Evolutionary conservation across 2,113 vertebrate species (phyloP), one percentile per base, ranked within the genome.

Genomic region (Calyptomena viridis): DNA sequence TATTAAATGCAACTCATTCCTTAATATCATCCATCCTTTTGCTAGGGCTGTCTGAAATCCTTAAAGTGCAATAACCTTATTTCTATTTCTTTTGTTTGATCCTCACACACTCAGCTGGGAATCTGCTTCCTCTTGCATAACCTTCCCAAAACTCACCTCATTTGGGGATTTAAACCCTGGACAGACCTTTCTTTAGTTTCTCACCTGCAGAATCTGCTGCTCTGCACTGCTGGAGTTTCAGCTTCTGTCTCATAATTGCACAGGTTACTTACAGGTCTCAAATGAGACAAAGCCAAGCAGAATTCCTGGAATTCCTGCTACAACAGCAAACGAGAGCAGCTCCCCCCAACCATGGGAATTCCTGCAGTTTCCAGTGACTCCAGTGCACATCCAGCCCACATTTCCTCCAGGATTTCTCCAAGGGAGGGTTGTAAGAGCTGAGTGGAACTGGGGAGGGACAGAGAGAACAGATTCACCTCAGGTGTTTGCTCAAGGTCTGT

Each of bases 341-440:
- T 39, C 47, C 31, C 42, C 17, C 1, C 0, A 8, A 30, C 12
- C 37, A 5, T 0, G 4, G 52, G 9, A 35, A 27, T 31, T 72
- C 4, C 42, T 22, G 0, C 4, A 3, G 1, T 33, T 81, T 24
- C 23, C 66, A 27, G 14, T 1, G 35, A 9, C 17, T 47, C 47
- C n/a, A 10, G 0, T 4, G 0, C 67, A 5, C 0, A 0, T 16
- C 35, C 62, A 17, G 33, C n/a, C n/a, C n/a, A n/a, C n/a, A n/a
- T n/a, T n/a, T 3, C 12, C 33, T 39, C 16, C 16, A 31, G 40
- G 25, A 56, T 20, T 49, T 64, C 12, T 75, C 9, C 5, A 52
- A 52, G 10, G 11, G 5, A 7, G 33, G 30, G 11, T 14, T 77
- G 12, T 22, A 40, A 10, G 2, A 66, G 72, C n/a, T 14, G 33